Base-by-base conservation (phyloP, 2,888 invertebrate species). In the Ormia ochracea region DNA sequence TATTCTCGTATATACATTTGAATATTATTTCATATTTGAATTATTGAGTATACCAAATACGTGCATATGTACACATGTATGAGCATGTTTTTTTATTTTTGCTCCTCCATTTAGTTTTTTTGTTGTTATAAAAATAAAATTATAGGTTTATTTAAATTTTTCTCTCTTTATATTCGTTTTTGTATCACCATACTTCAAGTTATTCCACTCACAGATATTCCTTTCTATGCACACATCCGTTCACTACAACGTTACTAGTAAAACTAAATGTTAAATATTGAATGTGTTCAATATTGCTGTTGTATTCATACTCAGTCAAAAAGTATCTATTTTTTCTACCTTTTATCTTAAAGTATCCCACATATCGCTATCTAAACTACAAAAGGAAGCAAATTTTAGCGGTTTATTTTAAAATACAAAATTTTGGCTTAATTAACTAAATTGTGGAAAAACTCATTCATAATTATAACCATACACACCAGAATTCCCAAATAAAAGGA, bases 161-260 rank as follows among this genome's bases (percentile, higher is more conserved):
- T 9, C 19, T 72, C 41, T 31, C 12, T 14, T 41, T 45, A 26
- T 56, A 65, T 19, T 12, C 61, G 63, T 45, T 70, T 75, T 65
- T 31, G 59, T 75, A 59, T 59, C 52, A 23, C 43, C 56, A 54
- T 56, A 23, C 63, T 50, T 21, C 33, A 31, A 45, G 54, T n/a
- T 43, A 59, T 58, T 31, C 28, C 72, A 38, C 45, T 52, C 72
- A 33, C 41, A n/a, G 31, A 23, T 43, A 23, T 36, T 21, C 7
- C 26, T 19, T 63, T 61, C 43, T 45, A 54, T 3, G 5, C 33
- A 66, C 69, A 75, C 74, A 45, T 79, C 70, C 61, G 23, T 10
- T 70, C 79, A 38, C 76, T 56, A 33, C 76, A 76, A 72, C 76
- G 72, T 61, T 80, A 80, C 59, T 76, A 72, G 41, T 68, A 28